Evolutionary conservation across 2,113 vertebrate genomes (phyloP), one percentile per base, ranked within the genome.

Genomic region (Okapia johnstoni): DNA sequence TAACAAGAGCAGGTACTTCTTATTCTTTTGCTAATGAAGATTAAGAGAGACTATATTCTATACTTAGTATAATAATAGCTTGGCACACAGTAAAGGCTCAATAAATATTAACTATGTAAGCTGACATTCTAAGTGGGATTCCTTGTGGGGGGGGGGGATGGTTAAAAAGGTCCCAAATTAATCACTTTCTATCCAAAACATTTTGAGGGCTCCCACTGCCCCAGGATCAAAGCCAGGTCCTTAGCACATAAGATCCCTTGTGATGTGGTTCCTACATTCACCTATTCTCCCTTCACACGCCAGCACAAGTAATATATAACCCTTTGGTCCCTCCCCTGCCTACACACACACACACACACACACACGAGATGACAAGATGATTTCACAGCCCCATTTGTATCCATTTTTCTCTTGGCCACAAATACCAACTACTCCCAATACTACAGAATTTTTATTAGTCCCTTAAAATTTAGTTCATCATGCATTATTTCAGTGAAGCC

Each of bases 51-150:
- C 33, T 86, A 80, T 80, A 80, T 50, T 80, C 88, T 50, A 88
- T 2, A 58, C 25, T 88, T 88, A 88, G 70, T 26, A 17, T 73
- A 73, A 26, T 73, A 43, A 85, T 46, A 54, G 55, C n/a, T 60
- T 17, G 26, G 61, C 36, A 87, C 81, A 87, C 15, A 87, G n/a
- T 73, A 55, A 86, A 19, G 46, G 7, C 23, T 93, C 46, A 60
- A 26, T 70, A 85, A 93, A 40, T 76, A 95, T 81, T 61, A 86
- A 73, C 40, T 15, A 28, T 57, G 14, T 63, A 43, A 79, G 26
- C 0, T 93, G 58, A 46, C 70, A 97, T 36, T 58, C n/a, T 70
- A 40, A 89, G 40, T 70, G 85, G 63, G 28, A 97, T 54, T 73
- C 80, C n/a, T 66, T 26, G 36, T 17, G 0, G 19, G 9, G n/a